phyloP scores from a whole-genome alignment of 2,888 invertebrate species.

The Timandra comae region DNA sequence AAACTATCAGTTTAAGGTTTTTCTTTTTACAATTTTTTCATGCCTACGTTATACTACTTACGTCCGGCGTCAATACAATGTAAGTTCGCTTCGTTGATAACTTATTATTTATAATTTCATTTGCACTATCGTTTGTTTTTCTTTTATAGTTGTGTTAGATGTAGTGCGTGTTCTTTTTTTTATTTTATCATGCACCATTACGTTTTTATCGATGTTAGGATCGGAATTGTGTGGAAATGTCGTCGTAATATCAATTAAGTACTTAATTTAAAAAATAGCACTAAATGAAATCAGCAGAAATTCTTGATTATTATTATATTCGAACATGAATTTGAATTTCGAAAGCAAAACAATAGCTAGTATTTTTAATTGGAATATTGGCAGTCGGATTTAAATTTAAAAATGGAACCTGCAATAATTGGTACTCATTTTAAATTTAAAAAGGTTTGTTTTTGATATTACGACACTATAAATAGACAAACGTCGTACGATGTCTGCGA shows the following conservation, averaged over 20 bases:
- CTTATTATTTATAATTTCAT: conserved; percentile 43
- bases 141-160: conserved; percentile 40
- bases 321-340: no score
- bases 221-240: conserved; percentile 3
- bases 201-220: conserved; percentile 43
- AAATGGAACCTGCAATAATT: no score
- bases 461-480: no score
- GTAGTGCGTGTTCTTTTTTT: conserved; percentile 52
- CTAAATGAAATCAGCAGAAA: no score
- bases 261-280: no score
- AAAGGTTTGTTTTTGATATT: no score
- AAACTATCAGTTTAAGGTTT: conserved; percentile 60
- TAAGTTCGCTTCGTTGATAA: conserved; percentile 56
- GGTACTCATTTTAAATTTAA: no score
- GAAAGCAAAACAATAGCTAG: no score
- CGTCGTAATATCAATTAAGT: not conserved
- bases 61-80: conserved; percentile 66
- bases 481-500: conserved; percentile 16
- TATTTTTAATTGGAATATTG: no score
- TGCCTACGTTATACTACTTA: conserved; percentile 60
- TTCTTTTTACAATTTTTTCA: conserved; percentile 66
- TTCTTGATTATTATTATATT: no score
- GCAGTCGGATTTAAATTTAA: no score
- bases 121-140: conserved; percentile 53
- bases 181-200: conserved; percentile 67